Base-by-base conservation (phyloP, 2,888 invertebrate genomes). In the Drosophila putrida region DNA sequence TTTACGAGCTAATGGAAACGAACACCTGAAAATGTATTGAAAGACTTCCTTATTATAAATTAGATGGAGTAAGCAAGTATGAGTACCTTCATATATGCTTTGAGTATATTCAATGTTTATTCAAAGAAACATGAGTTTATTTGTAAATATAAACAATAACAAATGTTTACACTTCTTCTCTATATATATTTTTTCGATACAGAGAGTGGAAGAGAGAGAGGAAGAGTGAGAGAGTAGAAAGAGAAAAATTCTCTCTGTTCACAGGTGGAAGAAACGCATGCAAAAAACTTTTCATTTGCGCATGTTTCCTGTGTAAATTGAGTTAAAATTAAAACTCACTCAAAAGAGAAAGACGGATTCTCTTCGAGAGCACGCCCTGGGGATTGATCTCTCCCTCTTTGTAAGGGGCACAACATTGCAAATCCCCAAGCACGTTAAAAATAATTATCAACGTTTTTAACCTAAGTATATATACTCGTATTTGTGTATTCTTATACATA, bases 351-450 rank as follows among this genome's bases (percentile, higher is more conserved):
- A 27, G 25, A 35, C 5, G 15, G 9, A 4, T 25, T 25, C 55
- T 55, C 41, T 51, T 57, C n/a, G 51, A 57, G 71, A 47, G 49
- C 13, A 41, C 20, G 53, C 71, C 76, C 64, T 71, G 76, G 33
- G 44, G 28, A 31, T 39, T 39, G 28, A 4, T 55, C 25, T 50
- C 70, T 63, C 47, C 35, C 35, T 33, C n/a, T 74, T 41, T 43
- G 15, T 44, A 44, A 50, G 57, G 57, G 49, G 50, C 49, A 60
- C 53, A 75, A 63, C 51, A 71, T 75, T 85, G 82, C 86, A 82
- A 88, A 85, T 88, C 88, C 86, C 88, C 80, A 85, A 82, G 88
- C 83, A 78, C 85, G 83, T 88, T 85, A 89, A 85, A 85, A 88
- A 85, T 85, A 85, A 85, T 89, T 89, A 82, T 80, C 88, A 87